phyloP scores from a whole-genome alignment of 1,140 invertebrate genomes.

The Bombus soroeensis region DNA sequence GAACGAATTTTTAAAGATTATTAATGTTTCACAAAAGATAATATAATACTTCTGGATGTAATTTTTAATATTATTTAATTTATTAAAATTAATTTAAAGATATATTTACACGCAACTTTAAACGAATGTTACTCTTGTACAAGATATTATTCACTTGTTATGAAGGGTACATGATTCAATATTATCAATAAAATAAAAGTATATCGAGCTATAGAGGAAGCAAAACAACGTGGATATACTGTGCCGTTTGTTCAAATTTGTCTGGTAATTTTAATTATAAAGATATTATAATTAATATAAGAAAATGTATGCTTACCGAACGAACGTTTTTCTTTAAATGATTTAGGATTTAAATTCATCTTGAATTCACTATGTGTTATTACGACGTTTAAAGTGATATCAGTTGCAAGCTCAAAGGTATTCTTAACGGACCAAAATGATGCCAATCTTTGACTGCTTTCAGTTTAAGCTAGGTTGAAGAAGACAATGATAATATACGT shows the following conservation, averaged over 20 bases:
- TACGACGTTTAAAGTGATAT: slow-evolving; percentile 63
- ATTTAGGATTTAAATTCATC: slow-evolving; percentile 72
- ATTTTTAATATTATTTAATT: slow-evolving; percentile 23
- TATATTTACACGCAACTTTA: neutral
- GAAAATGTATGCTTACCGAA: slow-evolving; percentile 70
- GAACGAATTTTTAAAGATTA: neutral
- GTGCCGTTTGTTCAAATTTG: slow-evolving; percentile 1
- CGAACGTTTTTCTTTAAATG: slow-evolving; percentile 76
- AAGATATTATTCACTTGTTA: neutral
- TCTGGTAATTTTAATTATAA: neutral
- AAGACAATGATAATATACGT: slow-evolving; percentile 22
- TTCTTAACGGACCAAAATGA: slow-evolving; percentile 60
- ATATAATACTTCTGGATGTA: neutral
- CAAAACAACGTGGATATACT: neutral
- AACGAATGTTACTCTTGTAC: neutral
- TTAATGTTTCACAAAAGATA: neutral
- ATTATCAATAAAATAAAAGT: slow-evolving; percentile 16
- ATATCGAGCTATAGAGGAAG: neutral
- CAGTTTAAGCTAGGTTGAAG: slow-evolving; percentile 43
- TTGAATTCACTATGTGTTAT: slow-evolving; percentile 53
- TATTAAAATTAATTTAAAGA: neutral
- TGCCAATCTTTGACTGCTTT: slow-evolving; percentile 34
- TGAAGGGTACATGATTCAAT: neutral
- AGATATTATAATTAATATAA: neutral
- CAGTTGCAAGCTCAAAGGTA: slow-evolving; percentile 51